Evolutionary conservation across 1,140 invertebrate genomes (phyloP).

Genomic region (Sarcophaga peregrina): DNA sequence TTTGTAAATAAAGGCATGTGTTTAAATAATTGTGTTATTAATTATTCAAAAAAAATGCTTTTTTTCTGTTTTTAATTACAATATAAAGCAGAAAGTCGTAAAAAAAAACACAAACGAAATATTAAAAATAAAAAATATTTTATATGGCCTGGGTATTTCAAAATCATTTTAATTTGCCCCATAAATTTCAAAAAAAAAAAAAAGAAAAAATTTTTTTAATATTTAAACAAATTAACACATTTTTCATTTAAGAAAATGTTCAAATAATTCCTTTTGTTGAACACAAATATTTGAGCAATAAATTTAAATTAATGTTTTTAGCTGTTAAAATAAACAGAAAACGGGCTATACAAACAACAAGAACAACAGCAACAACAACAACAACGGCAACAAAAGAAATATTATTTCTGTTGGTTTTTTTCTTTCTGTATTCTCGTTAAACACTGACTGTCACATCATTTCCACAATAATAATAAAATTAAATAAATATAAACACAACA

Average conservation of each 20-base stretch:
- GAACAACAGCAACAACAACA: not conserved
- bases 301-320: constrained; percentile 23
- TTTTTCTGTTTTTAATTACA: too few species aligned
- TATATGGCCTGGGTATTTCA: not conserved
- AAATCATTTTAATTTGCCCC: constrained; percentile 15
- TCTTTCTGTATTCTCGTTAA: not conserved
- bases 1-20: not conserved
- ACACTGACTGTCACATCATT: constrained; percentile 19
- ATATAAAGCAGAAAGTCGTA: too few species aligned
- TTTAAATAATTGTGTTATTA: not conserved
- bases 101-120: not conserved
- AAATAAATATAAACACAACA: not conserved
- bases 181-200: not conserved
- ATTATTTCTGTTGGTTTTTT: not conserved
- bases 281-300: constrained; percentile 19
- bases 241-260: constrained; percentile 12
- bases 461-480: not conserved
- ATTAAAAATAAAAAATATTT: not conserved
- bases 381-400: not conserved
- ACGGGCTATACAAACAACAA: not conserved
- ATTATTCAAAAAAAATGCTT: not conserved
- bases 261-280: constrained; percentile 9
- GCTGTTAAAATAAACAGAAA: constrained; percentile 13
- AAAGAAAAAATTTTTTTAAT: not conserved
- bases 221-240: constrained; percentile 20